phyloP scores from a whole-genome alignment of 2,888 invertebrate genomes.

The Parthenolecanium corni region DNA sequence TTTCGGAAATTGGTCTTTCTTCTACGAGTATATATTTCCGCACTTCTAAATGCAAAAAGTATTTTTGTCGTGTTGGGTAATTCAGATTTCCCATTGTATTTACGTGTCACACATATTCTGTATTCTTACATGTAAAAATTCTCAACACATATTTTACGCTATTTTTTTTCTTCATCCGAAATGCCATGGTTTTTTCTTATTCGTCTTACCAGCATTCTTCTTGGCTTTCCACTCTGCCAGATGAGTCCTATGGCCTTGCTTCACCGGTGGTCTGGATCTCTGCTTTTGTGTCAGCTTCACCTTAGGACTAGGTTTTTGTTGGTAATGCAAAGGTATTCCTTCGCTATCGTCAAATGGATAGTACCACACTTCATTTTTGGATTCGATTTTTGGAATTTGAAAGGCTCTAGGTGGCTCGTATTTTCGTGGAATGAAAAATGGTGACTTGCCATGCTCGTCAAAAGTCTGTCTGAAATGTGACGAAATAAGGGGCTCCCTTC shows the following conservation, averaged over 20 bases:
- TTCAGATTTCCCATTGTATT: too few species aligned
- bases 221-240: not conserved
- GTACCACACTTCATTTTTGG: not conserved
- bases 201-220: not conserved
- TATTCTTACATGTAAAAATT: too few species aligned
- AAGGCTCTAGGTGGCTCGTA: not conserved
- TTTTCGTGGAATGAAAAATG: not conserved
- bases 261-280: constrained; percentile 7
- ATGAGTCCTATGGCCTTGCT: not conserved
- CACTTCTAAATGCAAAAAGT: too few species aligned
- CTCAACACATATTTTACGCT: too few species aligned
- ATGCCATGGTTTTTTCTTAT: constrained; percentile 7
- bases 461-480: not conserved
- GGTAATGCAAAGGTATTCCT: not conserved
- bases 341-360: constrained; percentile 2
- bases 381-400: not conserved
- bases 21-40: too few species aligned
- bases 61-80: too few species aligned
- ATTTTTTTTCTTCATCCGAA: not conserved
- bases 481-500: constrained; percentile 2
- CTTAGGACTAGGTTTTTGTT: not conserved
- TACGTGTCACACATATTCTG: too few species aligned
- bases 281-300: not conserved
- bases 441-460: constrained; percentile 2
- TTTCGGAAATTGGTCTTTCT: too few species aligned